Evolutionary conservation across 2,113 vertebrate species (phyloP), one percentile per base, ranked within the genome.

Genomic region (Brachyistius frenatus): DNA sequence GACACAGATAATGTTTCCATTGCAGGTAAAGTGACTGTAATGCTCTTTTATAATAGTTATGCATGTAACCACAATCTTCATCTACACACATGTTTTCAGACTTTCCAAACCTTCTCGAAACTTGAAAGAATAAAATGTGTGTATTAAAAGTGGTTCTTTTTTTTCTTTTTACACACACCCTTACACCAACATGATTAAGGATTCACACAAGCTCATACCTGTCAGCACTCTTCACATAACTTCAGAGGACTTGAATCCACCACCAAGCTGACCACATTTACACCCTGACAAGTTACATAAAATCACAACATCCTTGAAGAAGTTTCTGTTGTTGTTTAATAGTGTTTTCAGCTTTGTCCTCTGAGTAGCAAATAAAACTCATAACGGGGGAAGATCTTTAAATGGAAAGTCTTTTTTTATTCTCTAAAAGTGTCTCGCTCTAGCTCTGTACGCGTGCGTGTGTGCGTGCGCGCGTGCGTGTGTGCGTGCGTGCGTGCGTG

Each of bases 401-500:
- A 83, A 82, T 62, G 73, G 68, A 77, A 85, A 83, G 76, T 58
- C 0, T 1, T 61, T 35, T 72, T 84, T 74, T 76, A 52, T 55
- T 50, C 15, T 78, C 72, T 49, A 71, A 70, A 73, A 36, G 47
- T 14, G 35, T 87, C 70, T 80, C 16, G 1, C 65, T 80, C 1
- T 23, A 23, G 23, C 23, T 23, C 23, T 23, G 23, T 23, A n/a
- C n/a, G 23, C 23, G 23, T 23, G 23, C 23, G 63, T 66, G 74
- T 23, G n/a, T 85, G 81, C 81, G 80, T 86, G 71, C 65, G 78
- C 74, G 62, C 23, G 69, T 61, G 64, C 62, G 85, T 80, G 74
- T 82, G 80, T 89, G 91, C n/a, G n/a, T 23, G 23, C 73, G 70
- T 87, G 89, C 88, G 91, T 92, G 91, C 91, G 87, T 23, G 63